Conservation (phyloP, 2,797 vertebrate species). For the Scleropages formosus region DNA sequence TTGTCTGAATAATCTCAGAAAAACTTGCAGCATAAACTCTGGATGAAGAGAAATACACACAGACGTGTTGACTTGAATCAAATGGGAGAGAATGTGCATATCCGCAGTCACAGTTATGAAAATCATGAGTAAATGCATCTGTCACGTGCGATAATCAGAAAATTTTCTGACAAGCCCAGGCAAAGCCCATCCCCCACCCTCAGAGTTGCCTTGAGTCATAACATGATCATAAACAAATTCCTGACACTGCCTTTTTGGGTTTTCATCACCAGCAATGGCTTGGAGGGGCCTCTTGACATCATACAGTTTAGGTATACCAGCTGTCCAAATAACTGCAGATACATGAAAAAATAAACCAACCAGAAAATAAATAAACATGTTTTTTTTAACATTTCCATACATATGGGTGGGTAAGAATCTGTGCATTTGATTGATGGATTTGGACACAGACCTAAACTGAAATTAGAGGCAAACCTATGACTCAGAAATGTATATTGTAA, state of each 20-base stretch:
- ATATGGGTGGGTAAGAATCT: neutral
- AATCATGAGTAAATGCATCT: neutral
- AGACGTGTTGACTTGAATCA: neutral
- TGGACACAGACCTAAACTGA: neutral
- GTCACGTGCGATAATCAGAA: neutral
- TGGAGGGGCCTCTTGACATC: neutral
- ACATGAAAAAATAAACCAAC: no score
- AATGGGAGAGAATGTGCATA: neutral
- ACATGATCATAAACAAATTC: no score
- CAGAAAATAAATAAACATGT: no score
- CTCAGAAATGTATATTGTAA: constrained; percentile 12
- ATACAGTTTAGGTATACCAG: no score
- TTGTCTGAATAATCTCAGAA: neutral
- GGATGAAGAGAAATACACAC: neutral
- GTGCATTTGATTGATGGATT: neutral
- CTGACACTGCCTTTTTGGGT: neutral
- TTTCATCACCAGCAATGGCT: neutral
- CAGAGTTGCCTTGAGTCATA: constrained; percentile 1
- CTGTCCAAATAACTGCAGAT: no score
- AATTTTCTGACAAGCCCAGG: neutral
- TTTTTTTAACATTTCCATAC: neutral
- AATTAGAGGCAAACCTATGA: neutral
- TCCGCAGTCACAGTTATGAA: neutral
- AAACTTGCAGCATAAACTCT: neutral
- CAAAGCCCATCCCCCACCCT: no score